Evolutionary conservation across 2,888 invertebrate species (phyloP), one percentile per base, ranked within the genome.

Genomic region (Catocala fraxini): DNA sequence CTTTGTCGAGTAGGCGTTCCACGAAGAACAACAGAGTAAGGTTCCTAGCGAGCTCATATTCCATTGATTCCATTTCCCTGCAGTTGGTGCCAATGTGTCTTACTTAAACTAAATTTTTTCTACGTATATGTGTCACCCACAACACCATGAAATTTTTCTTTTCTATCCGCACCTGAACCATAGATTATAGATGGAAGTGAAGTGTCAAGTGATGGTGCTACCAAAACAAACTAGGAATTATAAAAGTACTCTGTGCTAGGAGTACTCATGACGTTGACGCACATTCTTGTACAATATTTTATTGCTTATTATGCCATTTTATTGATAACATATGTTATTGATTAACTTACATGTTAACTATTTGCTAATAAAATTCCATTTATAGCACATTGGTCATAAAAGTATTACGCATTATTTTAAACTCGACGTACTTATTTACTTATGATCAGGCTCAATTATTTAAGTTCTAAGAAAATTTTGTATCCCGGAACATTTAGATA

Each of bases 21-120:
- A 99, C 97, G 94, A 99, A 99, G 95, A 99, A 99, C 87, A 99
- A 96, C 87, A 99, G 95, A 82, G 99, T 99, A 96, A 98, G 97
- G 92, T 99, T 99, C 88, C 98, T 96, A 83, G 98, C 97, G 94
- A 97, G 96, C 95, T 98, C 98, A 94, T 98, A 98, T 93, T 98
- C 98, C 95, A 97, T 97, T 89, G 98, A 97, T 92, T 98, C 98
- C 98, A 98, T 98, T 88, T 94, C 89, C 90, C 87, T 90, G 89
- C 93, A 89, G 94, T 93, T 93, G 94, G 94, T 94, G 94, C 94
- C 94, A 93, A 93, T 91, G 79, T 89, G 84, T 80, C 81, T 81
- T 86, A 85, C 93, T 93, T 93, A 93, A 87, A 89, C 93, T 93
- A 94, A 93, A 85, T 88, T 89, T 89, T 87, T 90, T 89, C 88